phyloP scores from a whole-genome alignment of 2,888 invertebrate species.

The Sympetrum striolatum region DNA sequence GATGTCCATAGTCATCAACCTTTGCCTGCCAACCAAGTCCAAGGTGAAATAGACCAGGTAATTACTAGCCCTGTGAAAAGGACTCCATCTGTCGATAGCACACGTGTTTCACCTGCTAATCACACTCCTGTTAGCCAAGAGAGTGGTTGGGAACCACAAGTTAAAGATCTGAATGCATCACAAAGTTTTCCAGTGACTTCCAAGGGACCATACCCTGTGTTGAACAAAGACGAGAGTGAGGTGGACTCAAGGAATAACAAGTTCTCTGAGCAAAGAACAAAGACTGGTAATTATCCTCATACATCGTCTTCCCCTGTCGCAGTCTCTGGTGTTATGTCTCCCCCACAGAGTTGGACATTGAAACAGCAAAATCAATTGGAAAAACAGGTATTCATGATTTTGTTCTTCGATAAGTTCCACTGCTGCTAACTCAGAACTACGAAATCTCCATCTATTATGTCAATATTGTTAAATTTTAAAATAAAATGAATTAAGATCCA shows the following conservation, averaged over 20 bases:
- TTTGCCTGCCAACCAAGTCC: background rate
- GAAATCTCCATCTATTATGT: too few species aligned
- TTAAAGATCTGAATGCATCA: background rate
- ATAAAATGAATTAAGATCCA: too few species aligned
- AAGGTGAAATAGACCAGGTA: background rate
- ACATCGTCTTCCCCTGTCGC: background rate
- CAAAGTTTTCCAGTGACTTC: background rate
- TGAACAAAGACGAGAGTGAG: background rate
- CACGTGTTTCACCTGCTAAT: background rate
- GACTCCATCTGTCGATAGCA: background rate
- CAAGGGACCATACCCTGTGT: background rate
- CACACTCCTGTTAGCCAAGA: slow-evolving; percentile 3
- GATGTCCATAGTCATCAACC: background rate
- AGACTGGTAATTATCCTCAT: slow-evolving; percentile 8
- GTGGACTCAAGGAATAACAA: background rate
- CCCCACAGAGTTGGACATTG: slow-evolving; percentile 46
- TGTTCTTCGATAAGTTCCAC: too few species aligned
- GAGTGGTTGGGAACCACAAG: background rate
- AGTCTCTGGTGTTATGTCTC: slow-evolving; percentile 15
- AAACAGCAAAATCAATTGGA: slow-evolving; percentile 73
- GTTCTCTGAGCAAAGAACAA: background rate
- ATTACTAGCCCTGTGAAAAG: slow-evolving; percentile 4
- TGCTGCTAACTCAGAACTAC: too few species aligned
- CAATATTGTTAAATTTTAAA: too few species aligned
- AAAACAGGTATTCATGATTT: slow-evolving; percentile 72